phyloP scores from a whole-genome alignment of 2,888 invertebrate species.

The Rhamnusium bicolor region DNA sequence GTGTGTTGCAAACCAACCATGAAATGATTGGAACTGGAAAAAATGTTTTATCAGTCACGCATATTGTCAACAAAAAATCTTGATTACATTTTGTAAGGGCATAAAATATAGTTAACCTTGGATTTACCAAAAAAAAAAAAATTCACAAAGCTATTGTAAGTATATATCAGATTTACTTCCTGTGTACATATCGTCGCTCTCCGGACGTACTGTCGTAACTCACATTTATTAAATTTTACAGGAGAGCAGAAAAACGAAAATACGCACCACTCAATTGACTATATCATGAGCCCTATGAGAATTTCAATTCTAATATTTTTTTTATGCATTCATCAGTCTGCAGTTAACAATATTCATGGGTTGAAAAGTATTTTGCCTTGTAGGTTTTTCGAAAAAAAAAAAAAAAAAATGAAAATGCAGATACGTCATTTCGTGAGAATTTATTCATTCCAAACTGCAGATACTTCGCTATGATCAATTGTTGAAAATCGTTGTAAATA shows the following conservation, averaged over 20 bases:
- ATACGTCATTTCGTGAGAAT: slow-evolving; percentile 5
- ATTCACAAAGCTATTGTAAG: no score
- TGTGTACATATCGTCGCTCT: no score
- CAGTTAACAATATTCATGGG: not conserved
- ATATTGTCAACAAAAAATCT: no score
- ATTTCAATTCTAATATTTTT: not conserved
- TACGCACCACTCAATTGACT: not conserved
- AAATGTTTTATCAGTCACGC: no score
- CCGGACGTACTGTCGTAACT: no score
- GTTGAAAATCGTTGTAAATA: slow-evolving; percentile 4
- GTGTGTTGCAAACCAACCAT: no score
- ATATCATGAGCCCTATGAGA: not conserved
- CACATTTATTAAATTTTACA: not conserved
- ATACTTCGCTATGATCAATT: not conserved
- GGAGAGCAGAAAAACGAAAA: no score
- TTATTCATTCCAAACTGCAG: not conserved
- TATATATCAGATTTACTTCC: no score
- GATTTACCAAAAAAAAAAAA: no score
- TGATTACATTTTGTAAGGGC: no score
- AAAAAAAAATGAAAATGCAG: not conserved
- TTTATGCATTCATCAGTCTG: not conserved
- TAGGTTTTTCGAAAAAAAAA: not conserved
- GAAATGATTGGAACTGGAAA: no score
- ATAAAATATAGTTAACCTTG: no score
- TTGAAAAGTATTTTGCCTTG: not conserved